These are phyloP conservation scores for Seriola quinqueradiata DNA, from an alignment of 2,113 vertebrate species.

Conservation along the genomic window DNA sequence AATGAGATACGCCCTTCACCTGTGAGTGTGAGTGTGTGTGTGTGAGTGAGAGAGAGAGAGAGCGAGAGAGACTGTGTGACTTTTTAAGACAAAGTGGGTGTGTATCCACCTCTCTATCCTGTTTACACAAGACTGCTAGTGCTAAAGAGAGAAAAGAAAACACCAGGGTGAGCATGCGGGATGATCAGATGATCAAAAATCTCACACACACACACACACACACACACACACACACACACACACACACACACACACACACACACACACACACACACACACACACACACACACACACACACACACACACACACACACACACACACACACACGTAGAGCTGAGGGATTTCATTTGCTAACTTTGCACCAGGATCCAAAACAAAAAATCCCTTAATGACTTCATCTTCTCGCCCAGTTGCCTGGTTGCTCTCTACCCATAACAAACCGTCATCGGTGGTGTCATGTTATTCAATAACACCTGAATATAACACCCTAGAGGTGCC, in stretches of 20 bases:
- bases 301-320: constrained; percentile 35
- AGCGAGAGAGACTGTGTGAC: constrained; percentile 21
- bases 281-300: constrained; percentile 26
- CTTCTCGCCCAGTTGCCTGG: constrained; percentile 51
- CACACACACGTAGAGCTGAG: neutral
- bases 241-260: constrained; percentile 38
- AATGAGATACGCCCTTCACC: constrained; percentile 76
- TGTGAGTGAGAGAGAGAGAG: constrained; percentile 8
- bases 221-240: constrained; percentile 17
- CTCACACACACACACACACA: constrained; percentile 38
- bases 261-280: constrained; percentile 6
- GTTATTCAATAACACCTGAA: constrained; percentile 59
- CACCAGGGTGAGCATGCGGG: constrained; percentile 40
- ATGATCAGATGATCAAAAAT: constrained; percentile 62
- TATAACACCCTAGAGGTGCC: constrained; percentile 34
- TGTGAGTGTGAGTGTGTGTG: constrained; percentile 34
- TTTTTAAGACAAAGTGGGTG: constrained; percentile 55
- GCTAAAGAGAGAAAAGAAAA: constrained; percentile 51
- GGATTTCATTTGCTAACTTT: constrained; percentile 31
- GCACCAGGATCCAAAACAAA: constrained; percentile 39
- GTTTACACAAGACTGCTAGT: constrained; percentile 57
- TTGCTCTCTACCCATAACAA: constrained; percentile 61
- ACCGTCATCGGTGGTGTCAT: constrained; percentile 43
- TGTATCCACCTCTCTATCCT: constrained; percentile 56
- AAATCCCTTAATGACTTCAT: constrained; percentile 59